A percentile compares a stretch with the other conserved stretches of the same genome.
Evolutionary conservation across 2,797 vertebrate species (phyloP).

Genomic region (Pangasius larnaudii): DNA sequence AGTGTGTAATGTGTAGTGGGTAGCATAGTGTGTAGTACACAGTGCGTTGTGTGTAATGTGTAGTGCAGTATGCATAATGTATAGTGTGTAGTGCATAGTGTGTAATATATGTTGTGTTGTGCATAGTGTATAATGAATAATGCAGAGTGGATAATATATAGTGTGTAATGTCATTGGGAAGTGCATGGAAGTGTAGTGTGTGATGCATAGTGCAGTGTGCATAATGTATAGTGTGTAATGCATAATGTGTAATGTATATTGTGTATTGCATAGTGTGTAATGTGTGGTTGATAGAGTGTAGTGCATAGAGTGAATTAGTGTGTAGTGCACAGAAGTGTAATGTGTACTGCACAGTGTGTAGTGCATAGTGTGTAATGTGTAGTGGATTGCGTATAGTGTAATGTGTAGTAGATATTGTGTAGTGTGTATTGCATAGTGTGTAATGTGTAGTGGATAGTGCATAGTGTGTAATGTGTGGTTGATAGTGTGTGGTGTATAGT

Average conservation of each 20-base stretch:
- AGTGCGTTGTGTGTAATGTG: neutral
- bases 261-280: neutral
- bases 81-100: neutral
- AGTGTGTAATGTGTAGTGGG: neutral
- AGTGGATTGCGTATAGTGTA: neutral
- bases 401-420: neutral
- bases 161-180: rapidly evolving
- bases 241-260: neutral
- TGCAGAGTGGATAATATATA: neutral
- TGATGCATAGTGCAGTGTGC: neutral
- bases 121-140: neutral
- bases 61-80: neutral
- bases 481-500: too few relatives aligned
- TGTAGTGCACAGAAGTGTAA: neutral
- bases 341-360: neutral
- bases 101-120: neutral
- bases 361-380: neutral
- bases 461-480: too few relatives aligned
- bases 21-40: neutral
- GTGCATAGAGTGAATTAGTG: neutral
- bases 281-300: neutral
- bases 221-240: neutral
- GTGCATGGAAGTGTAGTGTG: too few relatives aligned
- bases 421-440: neutral
- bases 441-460: too few relatives aligned